A percentile compares a stretch with the other conserved stretches of the same genome.
Conservation (phyloP, 2,888 invertebrate genomes). For the Lacanobia oleracea region DNA sequence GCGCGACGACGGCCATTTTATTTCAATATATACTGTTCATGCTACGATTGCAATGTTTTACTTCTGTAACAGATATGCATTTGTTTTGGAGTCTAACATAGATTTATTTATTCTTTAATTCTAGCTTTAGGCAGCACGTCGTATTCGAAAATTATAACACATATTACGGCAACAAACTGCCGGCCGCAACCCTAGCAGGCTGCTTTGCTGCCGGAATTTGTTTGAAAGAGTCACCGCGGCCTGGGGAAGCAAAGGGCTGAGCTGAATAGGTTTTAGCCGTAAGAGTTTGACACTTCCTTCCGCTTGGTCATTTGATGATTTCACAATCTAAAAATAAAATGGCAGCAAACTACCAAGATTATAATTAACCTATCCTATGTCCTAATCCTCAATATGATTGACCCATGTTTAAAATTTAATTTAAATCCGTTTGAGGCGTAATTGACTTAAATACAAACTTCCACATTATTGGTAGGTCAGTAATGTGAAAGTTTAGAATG, state of each 20-base stretch:
- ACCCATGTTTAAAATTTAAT: not conserved
- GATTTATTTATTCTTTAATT: not conserved
- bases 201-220: too few relatives aligned
- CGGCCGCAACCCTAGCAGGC: too few relatives aligned
- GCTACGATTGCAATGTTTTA: constrained; percentile 26
- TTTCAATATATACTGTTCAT: constrained; percentile 41
- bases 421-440: not conserved
- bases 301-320: too few relatives aligned
- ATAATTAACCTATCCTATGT: not conserved
- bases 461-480: not conserved
- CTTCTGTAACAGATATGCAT: not conserved
- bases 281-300: too few relatives aligned
- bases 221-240: too few relatives aligned
- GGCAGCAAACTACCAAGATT: not conserved
- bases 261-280: too few relatives aligned
- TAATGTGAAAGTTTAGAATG: too few relatives aligned
- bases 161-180: too few relatives aligned
- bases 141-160: not conserved
- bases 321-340: not conserved
- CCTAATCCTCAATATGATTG: not conserved
- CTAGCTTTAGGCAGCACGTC: not conserved
- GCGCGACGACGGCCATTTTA: constrained; percentile 22
- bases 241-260: too few relatives aligned
- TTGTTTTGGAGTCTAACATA: not conserved
- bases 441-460: not conserved